Evolutionary conservation across 1,140 invertebrate species (phyloP).

Genomic region (Homarus americanus): DNA sequence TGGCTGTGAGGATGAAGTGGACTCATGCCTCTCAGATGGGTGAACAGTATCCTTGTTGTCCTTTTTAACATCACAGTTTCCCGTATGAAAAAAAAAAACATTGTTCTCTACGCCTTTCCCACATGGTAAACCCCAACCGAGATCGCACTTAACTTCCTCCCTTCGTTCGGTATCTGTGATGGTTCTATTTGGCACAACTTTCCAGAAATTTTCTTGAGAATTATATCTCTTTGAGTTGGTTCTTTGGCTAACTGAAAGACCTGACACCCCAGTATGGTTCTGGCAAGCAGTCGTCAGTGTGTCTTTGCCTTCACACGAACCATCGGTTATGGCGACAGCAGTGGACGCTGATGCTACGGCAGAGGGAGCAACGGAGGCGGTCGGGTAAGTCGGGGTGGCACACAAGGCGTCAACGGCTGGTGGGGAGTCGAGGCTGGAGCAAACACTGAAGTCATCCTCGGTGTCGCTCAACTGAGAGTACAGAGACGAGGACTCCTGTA

Average conservation of each 20-base stretch:
- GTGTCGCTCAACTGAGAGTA: conserved; percentile 57
- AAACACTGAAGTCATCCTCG: conserved; percentile 53
- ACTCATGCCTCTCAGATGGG: conserved; percentile 36
- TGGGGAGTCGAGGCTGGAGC: conserved; percentile 40
- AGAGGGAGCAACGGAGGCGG: not conserved
- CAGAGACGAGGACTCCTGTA: conserved; percentile 41
- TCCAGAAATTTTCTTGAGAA: conserved; percentile 18
- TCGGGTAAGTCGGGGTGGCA: not conserved
- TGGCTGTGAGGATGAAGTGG: conserved; percentile 57
- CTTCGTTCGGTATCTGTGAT: not conserved
- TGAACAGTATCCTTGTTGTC: not conserved
- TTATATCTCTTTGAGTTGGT: not conserved
- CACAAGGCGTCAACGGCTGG: not conserved
- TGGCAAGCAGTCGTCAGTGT: not conserved
- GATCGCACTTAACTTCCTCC: conserved; percentile 3
- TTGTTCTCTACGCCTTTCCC: conserved; percentile 15
- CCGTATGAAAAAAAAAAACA: conserved; percentile 37
- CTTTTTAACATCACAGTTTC: conserved; percentile 1
- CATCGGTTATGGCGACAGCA: not conserved
- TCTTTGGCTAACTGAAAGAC: not conserved
- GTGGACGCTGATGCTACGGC: not conserved
- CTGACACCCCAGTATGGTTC: not conserved
- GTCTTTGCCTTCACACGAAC: not conserved
- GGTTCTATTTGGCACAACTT: conserved; percentile 7
- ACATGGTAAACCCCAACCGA: not conserved